phyloP scores from a whole-genome alignment of 2,797 vertebrate genomes.

The Neopelma chrysocephalum region DNA sequence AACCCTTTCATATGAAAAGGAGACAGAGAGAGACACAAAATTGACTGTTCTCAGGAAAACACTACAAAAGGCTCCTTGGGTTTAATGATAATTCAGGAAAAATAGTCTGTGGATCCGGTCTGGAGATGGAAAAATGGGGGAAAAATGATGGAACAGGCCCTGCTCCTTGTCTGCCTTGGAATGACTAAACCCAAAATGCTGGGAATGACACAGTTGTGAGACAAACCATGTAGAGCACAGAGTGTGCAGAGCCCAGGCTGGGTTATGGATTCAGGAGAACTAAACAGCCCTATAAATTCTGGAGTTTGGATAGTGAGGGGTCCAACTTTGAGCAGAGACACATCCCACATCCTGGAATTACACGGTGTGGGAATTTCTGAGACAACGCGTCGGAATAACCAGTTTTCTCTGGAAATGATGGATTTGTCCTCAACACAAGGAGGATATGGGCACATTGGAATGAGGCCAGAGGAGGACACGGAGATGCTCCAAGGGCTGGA shows the following conservation, averaged over 20 bases:
- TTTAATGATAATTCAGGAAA: neutral
- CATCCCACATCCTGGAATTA: neutral
- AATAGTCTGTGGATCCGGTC: neutral
- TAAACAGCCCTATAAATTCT: neutral
- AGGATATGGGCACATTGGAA: neutral
- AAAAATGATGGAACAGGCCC: neutral
- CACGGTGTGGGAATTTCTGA: fast-evolving
- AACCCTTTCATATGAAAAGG: neutral
- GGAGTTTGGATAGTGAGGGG: neutral
- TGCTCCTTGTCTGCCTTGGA: neutral
- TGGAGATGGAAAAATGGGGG: neutral
- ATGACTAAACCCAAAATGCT: neutral
- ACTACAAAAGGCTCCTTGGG: neutral
- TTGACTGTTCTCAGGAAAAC: conserved; percentile 9
- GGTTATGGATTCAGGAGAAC: neutral
- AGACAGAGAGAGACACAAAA: neutral
- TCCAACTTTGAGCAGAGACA: fast-evolving
- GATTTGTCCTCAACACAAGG: fast-evolving
- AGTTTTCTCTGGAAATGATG: neutral
- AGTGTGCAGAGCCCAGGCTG: neutral
- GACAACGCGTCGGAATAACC: fast-evolving
- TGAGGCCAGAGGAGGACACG: fast-evolving
- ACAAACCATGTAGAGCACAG: neutral
- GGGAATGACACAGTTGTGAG: neutral
- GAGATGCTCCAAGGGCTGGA: neutral